Base-by-base conservation (phyloP, 2,888 invertebrate species). In the Caenorhabditis zanzibari region DNA sequence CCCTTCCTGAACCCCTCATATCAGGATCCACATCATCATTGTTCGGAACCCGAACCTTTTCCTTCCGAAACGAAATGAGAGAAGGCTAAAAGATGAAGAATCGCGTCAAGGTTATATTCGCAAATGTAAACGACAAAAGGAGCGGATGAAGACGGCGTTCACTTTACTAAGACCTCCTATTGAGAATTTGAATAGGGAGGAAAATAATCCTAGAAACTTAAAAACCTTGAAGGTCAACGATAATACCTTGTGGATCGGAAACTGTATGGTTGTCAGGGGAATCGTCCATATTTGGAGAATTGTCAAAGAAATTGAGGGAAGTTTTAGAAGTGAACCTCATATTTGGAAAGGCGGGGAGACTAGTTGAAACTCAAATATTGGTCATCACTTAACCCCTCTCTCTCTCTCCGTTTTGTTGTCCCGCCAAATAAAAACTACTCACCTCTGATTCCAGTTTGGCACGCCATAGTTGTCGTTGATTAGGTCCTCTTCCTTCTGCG, bases 381-480 rank as follows among this genome's bases (percentile, higher is more conserved):
- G 47, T 24, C 52, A 49, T 26, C 59, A 58, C 72, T 73, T 63
- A 63, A 81, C 68, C 64, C 64, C 19, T 49, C 49, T 19, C 41
- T 6, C 14, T 14, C 16, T 12, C 35, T 4, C 26, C 28, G 4
- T 3, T 6, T 16, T 19, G 32, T 19, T 35, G 9, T 64, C 47
- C 9, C 49, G 35, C 44, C 24, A n/a, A 49, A 16, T 59, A 68
- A 58, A 68, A 59, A 49, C 12, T 49, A 74, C 71, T 61, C 41
- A 90, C 90, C 88, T 90, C 90, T 86, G 75, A 91, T 91, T 74
- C 91, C 91, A 74, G 90, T 91, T 82, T 91, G 91, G 84, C 90
- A 91, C 77, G 91, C 90, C 91, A 91, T 91, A 19, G 68, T 54
- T 44, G 61, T 64, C 32, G 71, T 24, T 52, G 68, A 59, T 59